Conservation (phyloP, 64 coral and sea anemone species). For the Porites lutea region DNA sequence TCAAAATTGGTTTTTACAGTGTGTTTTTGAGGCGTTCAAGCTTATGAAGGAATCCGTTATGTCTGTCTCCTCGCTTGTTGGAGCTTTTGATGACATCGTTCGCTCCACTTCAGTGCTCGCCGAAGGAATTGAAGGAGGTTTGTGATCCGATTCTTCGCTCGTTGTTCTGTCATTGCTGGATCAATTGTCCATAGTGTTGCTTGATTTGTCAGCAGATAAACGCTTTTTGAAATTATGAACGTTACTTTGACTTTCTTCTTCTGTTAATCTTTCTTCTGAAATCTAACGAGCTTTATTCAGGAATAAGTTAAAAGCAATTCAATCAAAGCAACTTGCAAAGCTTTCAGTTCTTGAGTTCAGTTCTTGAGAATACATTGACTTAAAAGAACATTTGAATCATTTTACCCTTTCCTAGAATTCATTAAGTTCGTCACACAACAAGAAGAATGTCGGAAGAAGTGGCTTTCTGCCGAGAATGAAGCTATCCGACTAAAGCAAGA, state of each 20-base stretch:
- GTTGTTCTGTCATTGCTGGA: not conserved
- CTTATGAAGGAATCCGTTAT: conserved; percentile 51
- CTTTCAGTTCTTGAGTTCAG: too few relatives aligned
- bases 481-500: conserved; percentile 81
- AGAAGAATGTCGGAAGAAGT: conserved; percentile 96
- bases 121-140: conserved; percentile 97
- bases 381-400: not conserved
- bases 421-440: conserved; percentile 88
- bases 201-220: not conserved
- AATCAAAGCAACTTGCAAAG: too few relatives aligned
- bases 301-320: too few relatives aligned
- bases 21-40: not conserved
- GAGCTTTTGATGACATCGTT: conserved; percentile 91
- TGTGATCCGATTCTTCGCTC: not conserved
- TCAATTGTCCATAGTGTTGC: too few relatives aligned
- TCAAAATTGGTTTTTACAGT: not conserved
- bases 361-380: too few relatives aligned
- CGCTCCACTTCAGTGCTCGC: conserved; percentile 83
- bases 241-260: not conserved
- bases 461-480: conserved; percentile 77
- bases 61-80: conserved; percentile 84
- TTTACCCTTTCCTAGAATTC: conserved; percentile 59
- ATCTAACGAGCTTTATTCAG: not conserved
- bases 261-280: not conserved
- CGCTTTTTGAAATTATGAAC: not conserved